Evolutionary conservation across 2,888 invertebrate genomes (phyloP), one percentile per base, ranked within the genome.

Genomic region (Prosopocoilus inquinatus): DNA sequence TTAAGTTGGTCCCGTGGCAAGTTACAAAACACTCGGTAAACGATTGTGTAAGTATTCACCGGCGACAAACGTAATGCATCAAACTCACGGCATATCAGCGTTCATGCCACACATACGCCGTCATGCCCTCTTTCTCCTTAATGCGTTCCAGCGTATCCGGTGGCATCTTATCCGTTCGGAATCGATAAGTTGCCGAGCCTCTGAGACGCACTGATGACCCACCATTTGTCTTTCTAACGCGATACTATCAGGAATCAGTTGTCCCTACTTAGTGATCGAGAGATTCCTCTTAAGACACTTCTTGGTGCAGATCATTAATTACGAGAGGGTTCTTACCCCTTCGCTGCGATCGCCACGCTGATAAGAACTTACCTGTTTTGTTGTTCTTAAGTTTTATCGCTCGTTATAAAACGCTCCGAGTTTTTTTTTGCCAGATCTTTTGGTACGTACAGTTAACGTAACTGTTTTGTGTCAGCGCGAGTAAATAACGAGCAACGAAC

Each of bases 181-280:
- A 70, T 71, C 71, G 66, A 71, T 71, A 71, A 67, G 65, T 67
- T 62, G 67, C 68, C 69, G 61, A 67, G 68, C 70, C 69, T 69
- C 67, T 71, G 68, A 70, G 69, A 68, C 59, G 20, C 20, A 59
- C 64, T 62, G 57, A 62, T 64, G 64, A 67, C 65, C 67, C 64
- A 66, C 67, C 71, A 71, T 71, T 71, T 70, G 70, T 71, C 71
- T 71, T 70, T 67, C 68, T 68, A 69, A 68, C 60, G 66, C 63
- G 70, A 70, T 71, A 67, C 61, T 63, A 70, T 70, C 70, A 52
- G 59, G 49, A 60, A 60, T 59, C 57, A 51, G 53, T 55, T 55
- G 57, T 54, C 58, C 45, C 47, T 51, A 13, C 43, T 52, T 58
- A 47, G 47, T 34, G 44, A 45, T 44, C 50, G 44, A 9, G 38